Evolutionary conservation across 2,888 invertebrate genomes (phyloP).

Genomic region (Ectemnius lituratus): DNA sequence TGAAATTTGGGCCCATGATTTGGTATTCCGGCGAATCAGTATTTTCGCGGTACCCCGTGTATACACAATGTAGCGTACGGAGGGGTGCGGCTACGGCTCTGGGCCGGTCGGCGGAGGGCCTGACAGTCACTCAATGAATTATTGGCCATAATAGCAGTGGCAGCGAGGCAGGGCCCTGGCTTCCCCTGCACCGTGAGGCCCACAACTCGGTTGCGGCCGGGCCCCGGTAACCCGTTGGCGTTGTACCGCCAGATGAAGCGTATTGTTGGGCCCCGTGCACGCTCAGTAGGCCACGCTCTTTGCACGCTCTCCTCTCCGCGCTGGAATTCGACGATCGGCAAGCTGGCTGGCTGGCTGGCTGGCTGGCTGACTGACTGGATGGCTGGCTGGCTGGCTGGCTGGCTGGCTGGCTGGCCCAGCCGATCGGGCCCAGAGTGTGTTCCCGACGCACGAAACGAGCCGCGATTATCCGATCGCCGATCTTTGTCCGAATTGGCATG

Average conservation of each 20-base stretch:
- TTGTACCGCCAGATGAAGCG: constrained; percentile 50
- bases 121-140: constrained; percentile 78
- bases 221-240: constrained; percentile 56
- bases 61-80: constrained; percentile 58
- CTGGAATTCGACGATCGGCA: constrained; percentile 34
- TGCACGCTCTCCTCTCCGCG: constrained; percentile 25
- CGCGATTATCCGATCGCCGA: constrained; percentile 14
- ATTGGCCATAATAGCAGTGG: constrained; percentile 78
- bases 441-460: constrained; percentile 23
- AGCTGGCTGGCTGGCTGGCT: background rate
- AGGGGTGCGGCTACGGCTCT: constrained; percentile 63
- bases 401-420: background rate
- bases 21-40: constrained; percentile 46
- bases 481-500: constrained; percentile 7
- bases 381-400: constrained; percentile 1
- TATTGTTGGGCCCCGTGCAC: constrained; percentile 63
- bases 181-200: constrained; percentile 55
- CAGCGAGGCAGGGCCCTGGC: constrained; percentile 65
- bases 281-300: constrained; percentile 52
- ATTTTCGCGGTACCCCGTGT: constrained; percentile 60
- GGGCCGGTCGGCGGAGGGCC: constrained; percentile 70
- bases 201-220: constrained; percentile 61
- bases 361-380: no score
- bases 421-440: background rate
- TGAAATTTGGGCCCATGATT: constrained; percentile 17